Percentiles rank a stretch among this genome's conserved stretches.
Evolutionary conservation across 2,113 vertebrate genomes (phyloP).

Genomic region (Columbina picui): DNA sequence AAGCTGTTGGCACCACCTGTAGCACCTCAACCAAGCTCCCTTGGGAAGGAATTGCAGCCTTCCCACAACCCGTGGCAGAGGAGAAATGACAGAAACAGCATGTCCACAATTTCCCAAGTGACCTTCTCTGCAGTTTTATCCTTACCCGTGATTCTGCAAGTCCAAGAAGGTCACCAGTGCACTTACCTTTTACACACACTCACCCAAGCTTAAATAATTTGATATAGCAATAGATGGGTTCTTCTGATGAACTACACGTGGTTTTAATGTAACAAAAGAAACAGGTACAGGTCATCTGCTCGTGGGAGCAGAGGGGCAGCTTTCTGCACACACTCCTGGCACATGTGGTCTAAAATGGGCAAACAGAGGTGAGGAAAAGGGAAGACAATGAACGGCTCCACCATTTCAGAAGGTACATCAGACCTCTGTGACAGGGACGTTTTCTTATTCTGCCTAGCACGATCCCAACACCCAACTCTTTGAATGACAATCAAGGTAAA

Average conservation of each 20-base stretch:
- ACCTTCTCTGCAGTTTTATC: background rate
- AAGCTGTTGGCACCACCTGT: background rate
- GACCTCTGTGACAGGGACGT: background rate
- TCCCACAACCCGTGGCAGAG: background rate
- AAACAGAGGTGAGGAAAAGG: background rate
- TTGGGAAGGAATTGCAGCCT: background rate
- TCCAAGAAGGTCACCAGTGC: background rate
- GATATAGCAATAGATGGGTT: background rate
- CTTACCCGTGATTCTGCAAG: background rate
- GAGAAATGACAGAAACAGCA: background rate
- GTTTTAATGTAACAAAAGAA: background rate
- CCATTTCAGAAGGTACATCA: background rate
- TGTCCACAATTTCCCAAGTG: background rate
- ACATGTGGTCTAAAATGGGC: fast-evolving
- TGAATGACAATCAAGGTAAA: background rate
- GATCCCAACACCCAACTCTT: background rate
- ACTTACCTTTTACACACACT: background rate
- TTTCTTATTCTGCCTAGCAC: background rate
- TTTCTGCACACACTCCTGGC: background rate
- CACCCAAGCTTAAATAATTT: background rate
- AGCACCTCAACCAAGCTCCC: background rate
- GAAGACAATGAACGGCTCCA: background rate
- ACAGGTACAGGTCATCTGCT: background rate
- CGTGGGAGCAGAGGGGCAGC: fast-evolving
- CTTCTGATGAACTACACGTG: background rate